Percentiles rank a stretch among this genome's conserved stretches.
Evolutionary conservation across 2,888 invertebrate species (phyloP).

Genomic region (Perizoma affinitatum): DNA sequence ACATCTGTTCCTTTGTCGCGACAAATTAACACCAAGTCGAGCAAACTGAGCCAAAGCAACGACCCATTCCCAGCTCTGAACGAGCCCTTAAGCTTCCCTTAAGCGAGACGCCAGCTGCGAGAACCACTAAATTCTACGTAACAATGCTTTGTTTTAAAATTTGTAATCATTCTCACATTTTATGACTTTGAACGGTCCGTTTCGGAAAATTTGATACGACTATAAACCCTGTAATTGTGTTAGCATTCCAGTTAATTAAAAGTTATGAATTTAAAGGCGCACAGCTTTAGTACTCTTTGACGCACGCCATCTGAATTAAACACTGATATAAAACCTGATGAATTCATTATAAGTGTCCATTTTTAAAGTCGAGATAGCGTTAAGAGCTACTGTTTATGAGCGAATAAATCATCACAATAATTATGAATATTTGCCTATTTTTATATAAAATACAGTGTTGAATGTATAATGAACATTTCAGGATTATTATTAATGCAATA

Average conservation of each 20-base stretch:
- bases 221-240: slow-evolving; percentile 82
- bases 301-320: slow-evolving; percentile 62
- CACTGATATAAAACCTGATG: slow-evolving; percentile 63
- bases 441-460: no score
- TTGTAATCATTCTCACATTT: slow-evolving; percentile 84
- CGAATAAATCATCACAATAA: slow-evolving; percentile 48
- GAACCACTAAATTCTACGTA: slow-evolving; percentile 78
- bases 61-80: slow-evolving; percentile 68
- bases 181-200: slow-evolving; percentile 81
- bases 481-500: no score
- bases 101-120: slow-evolving; percentile 74
- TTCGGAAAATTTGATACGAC: slow-evolving; percentile 82
- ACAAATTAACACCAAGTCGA: slow-evolving; percentile 77
- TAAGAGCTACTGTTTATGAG: slow-evolving; percentile 60
- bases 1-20: slow-evolving; percentile 77
- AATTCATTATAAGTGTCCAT: slow-evolving; percentile 63
- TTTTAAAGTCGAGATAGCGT: slow-evolving; percentile 59
- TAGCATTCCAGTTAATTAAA: slow-evolving; percentile 82
- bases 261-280: slow-evolving; percentile 82
- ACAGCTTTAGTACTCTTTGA: slow-evolving; percentile 69
- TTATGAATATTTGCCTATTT: slow-evolving; percentile 52
- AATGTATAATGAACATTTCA: slow-evolving; percentile 48
- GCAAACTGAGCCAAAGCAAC: slow-evolving; percentile 71
- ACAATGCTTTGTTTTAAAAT: slow-evolving; percentile 82
- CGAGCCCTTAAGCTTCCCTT: slow-evolving; percentile 77